Evolutionary conservation across 2,888 invertebrate species (phyloP).

Genomic region (Euclidia mi): DNA sequence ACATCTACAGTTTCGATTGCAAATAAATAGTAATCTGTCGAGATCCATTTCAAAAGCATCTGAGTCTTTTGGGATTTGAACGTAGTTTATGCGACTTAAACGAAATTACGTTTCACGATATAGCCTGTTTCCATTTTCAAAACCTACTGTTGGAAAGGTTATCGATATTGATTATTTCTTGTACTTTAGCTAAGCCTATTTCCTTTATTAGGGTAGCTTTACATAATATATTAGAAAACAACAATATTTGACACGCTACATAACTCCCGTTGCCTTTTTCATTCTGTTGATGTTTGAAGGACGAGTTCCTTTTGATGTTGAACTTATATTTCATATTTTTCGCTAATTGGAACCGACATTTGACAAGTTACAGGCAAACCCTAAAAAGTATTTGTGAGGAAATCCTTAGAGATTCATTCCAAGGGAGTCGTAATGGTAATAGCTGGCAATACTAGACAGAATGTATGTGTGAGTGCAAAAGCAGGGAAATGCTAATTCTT

Average conservation of each 20-base stretch:
- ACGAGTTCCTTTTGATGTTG: slow-evolving; percentile 31
- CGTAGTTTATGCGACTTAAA: slow-evolving; percentile 7
- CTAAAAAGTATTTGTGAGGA: slow-evolving; percentile 46
- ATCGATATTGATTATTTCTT: too few relatives aligned
- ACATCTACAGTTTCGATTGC: slow-evolving; percentile 10
- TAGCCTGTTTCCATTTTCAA: not conserved
- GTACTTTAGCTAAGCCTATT: too few relatives aligned
- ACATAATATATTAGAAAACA: too few relatives aligned
- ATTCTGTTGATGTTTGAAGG: slow-evolving; percentile 7
- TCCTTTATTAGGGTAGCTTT: too few relatives aligned
- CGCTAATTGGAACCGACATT: slow-evolving; percentile 28
- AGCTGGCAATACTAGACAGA: slow-evolving; percentile 74
- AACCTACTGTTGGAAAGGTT: too few relatives aligned
- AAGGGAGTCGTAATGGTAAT: slow-evolving; percentile 63
- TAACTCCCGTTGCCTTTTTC: slow-evolving; percentile 5
- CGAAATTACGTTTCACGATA: slow-evolving; percentile 5
- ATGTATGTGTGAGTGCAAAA: slow-evolving; percentile 45
- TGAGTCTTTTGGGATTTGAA: slow-evolving; percentile 2
- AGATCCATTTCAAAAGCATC: slow-evolving; percentile 2
- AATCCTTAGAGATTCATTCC: slow-evolving; percentile 65
- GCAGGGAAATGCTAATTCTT: slow-evolving; percentile 42
- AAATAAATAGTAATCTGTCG: slow-evolving; percentile 5
- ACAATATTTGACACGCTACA: slow-evolving; percentile 6
- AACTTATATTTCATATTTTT: slow-evolving; percentile 42
- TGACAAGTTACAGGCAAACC: slow-evolving; percentile 21